phyloP scores from a whole-genome alignment of 2,113 vertebrate species.

The Hippopotamus amphibius region DNA sequence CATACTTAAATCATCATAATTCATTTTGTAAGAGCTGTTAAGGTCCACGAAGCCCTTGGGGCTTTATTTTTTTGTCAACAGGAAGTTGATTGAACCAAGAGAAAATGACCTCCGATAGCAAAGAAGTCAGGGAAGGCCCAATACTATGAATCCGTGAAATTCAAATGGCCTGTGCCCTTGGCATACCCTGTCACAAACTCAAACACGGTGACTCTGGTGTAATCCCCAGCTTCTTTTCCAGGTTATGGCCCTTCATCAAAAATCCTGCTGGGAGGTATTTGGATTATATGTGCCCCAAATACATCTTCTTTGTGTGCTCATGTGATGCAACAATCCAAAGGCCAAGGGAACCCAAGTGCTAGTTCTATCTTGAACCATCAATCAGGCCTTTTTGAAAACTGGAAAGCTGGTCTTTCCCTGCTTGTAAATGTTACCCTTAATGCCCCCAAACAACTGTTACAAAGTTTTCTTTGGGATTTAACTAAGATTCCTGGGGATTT shows the following conservation, averaged over 20 bases:
- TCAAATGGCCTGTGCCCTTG: constrained; percentile 54
- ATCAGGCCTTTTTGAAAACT: constrained; percentile 50
- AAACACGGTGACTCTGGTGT: neutral
- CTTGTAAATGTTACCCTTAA: constrained; percentile 61
- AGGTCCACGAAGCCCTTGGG: constrained; percentile 57
- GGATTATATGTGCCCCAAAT: constrained; percentile 10
- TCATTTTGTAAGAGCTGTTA: constrained; percentile 66
- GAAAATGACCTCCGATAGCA: neutral
- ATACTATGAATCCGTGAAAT: constrained; percentile 36
- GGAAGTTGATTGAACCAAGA: constrained; percentile 53
- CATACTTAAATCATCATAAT: constrained; percentile 66
- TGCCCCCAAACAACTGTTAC: constrained; percentile 68
- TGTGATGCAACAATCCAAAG: constrained; percentile 65
- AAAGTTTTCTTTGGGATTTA: constrained; percentile 78
- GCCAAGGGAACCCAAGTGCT: neutral
- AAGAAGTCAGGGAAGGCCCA: neutral
- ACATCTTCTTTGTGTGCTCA: constrained; percentile 61
- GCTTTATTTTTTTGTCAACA: constrained; percentile 22
- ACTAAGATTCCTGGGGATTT: constrained; percentile 79
- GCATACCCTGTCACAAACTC: neutral
- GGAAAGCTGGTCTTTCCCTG: constrained; percentile 60
- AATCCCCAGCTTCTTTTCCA: constrained; percentile 52
- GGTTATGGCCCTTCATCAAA: constrained; percentile 50
- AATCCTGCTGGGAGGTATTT: constrained; percentile 52
- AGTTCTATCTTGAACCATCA: constrained; percentile 33